Evolutionary conservation across 2,888 invertebrate genomes (phyloP).

Genomic region (Spatulosminthurus flaviceps): DNA sequence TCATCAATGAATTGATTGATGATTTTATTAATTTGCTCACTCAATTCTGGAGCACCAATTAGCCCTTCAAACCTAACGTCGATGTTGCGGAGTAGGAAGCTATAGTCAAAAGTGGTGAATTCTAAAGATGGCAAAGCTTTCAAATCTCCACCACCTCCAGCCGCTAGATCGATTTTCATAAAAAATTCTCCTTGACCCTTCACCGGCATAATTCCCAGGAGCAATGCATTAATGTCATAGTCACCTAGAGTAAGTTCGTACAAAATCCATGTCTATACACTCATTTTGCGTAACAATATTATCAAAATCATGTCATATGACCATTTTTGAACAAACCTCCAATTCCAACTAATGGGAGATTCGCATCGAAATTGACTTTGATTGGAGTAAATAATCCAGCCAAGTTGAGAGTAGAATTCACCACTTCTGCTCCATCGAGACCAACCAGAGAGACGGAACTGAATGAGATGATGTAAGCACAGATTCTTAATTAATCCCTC

Average conservation of each 20-base stretch:
- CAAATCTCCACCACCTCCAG: conserved; percentile 34
- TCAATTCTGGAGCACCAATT: conserved; percentile 39
- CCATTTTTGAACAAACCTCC: too few relatives aligned
- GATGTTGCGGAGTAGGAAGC: background rate
- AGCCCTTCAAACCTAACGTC: conserved; percentile 38
- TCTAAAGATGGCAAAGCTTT: conserved; percentile 18
- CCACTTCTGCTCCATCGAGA: conserved; percentile 10
- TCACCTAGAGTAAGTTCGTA: too few relatives aligned
- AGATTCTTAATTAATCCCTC: background rate
- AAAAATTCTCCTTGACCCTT: conserved; percentile 40
- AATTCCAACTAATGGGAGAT: background rate
- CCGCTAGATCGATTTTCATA: background rate
- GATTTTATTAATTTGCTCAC: conserved; percentile 45
- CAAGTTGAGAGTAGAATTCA: conserved; percentile 2
- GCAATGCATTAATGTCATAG: conserved; percentile 36
- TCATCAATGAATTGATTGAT: conserved; percentile 28
- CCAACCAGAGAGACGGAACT: background rate
- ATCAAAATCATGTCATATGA: too few relatives aligned
- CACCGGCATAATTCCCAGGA: conserved; percentile 33
- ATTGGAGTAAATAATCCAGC: background rate
- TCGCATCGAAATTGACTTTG: background rate
- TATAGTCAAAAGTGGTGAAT: conserved; percentile 6
- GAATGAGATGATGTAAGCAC: background rate
- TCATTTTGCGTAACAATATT: too few relatives aligned
- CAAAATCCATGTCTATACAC: too few relatives aligned